Evolutionary conservation across 2,888 invertebrate species (phyloP).

Genomic region (Maniola hyperantus): DNA sequence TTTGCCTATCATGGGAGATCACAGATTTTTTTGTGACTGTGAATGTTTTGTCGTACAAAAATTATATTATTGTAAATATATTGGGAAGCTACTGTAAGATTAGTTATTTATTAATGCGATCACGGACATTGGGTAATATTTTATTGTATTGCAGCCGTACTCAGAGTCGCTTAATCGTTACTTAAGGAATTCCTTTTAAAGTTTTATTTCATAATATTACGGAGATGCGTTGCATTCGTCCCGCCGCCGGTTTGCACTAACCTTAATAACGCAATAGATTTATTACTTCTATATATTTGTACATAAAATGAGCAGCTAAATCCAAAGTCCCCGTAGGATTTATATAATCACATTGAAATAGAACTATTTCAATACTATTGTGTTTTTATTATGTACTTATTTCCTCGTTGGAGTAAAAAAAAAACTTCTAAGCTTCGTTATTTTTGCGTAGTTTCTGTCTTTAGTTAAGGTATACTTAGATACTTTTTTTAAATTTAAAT

Average conservation of each 20-base stretch:
- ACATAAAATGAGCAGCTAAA: slow-evolving; percentile 49
- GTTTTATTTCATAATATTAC: too few relatives aligned
- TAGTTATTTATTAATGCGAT: too few relatives aligned
- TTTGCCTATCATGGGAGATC: too few relatives aligned
- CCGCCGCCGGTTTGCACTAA: background rate
- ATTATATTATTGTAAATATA: too few relatives aligned
- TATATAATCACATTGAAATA: slow-evolving; percentile 38
- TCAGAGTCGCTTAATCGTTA: too few relatives aligned
- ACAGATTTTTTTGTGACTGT: too few relatives aligned
- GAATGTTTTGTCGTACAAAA: too few relatives aligned
- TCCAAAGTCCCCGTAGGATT: slow-evolving; percentile 59
- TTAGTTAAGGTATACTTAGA: slow-evolving; percentile 25
- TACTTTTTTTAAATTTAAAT: too few relatives aligned
- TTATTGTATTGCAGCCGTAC: too few relatives aligned
- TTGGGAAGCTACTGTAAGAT: too few relatives aligned
- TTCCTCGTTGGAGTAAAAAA: slow-evolving; percentile 39
- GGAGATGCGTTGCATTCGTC: background rate
- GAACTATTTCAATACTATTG: background rate
- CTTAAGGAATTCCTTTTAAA: too few relatives aligned
- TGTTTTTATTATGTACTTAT: slow-evolving; percentile 35
- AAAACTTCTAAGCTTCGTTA: slow-evolving; percentile 18
- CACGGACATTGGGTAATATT: too few relatives aligned
- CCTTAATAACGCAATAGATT: slow-evolving; percentile 5
- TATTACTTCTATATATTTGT: slow-evolving; percentile 14
- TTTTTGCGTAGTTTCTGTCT: slow-evolving; percentile 24